These are phyloP conservation scores for Meda fulgida DNA, from an alignment of 2,797 vertebrate species.

Conservation along the genomic window DNA sequence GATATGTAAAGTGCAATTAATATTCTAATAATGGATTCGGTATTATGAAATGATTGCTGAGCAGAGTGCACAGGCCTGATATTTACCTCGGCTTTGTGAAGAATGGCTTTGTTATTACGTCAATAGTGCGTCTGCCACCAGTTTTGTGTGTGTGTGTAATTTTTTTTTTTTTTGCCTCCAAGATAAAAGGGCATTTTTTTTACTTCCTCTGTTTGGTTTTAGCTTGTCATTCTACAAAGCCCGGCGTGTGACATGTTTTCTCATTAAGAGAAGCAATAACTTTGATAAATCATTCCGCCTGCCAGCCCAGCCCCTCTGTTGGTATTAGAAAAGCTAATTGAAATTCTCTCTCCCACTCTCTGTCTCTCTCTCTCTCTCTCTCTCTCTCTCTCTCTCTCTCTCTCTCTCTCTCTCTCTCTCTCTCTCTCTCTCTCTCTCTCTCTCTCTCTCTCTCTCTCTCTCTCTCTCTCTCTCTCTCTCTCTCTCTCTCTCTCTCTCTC, in stretches of 20 bases:
- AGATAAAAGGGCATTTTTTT: constrained; percentile 56
- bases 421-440: constrained; percentile 39
- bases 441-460: constrained; percentile 44
- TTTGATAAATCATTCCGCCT: constrained; percentile 84
- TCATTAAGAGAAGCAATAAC: constrained; percentile 83
- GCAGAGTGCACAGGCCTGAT: constrained; percentile 19
- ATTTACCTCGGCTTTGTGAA: constrained; percentile 43
- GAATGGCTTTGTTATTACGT: constrained; percentile 50
- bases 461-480: constrained; percentile 35
- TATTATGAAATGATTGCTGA: constrained; percentile 42
- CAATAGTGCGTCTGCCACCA: constrained; percentile 44
- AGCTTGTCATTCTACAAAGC: constrained; percentile 75
- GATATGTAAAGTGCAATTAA: constrained; percentile 43
- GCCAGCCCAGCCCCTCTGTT: constrained; percentile 77
- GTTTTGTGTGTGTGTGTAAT: constrained; percentile 35
- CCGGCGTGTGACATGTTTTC: constrained; percentile 68
- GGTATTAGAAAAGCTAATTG: constrained; percentile 83
- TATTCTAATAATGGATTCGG: constrained; percentile 33
- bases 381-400: constrained; percentile 10
- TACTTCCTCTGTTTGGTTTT: constrained; percentile 67
- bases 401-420: constrained; percentile 44
- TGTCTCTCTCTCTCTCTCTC: constrained; percentile 27
- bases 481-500: constrained; percentile 37
- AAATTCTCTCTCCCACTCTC: constrained; percentile 63
- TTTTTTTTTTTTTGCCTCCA: constrained; percentile 22